Conservation (phyloP, 1,140 invertebrate genomes). For the Megathymus violae region DNA sequence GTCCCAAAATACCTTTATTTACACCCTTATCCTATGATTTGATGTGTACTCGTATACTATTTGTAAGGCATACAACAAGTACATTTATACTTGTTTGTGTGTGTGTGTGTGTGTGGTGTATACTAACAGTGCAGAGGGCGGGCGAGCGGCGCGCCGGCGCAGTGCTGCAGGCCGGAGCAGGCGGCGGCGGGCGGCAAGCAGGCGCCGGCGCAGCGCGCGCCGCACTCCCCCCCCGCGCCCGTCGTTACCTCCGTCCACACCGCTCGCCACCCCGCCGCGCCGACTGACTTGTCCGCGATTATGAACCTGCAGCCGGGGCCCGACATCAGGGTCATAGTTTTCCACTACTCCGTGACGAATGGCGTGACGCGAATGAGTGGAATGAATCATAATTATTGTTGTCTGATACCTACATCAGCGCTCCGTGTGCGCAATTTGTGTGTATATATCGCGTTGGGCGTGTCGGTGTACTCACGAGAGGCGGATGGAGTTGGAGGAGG, state of each 20-base stretch:
- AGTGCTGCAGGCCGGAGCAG: constrained; percentile 73
- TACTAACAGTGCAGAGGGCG: constrained; percentile 72
- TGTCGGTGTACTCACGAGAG: constrained; percentile 86
- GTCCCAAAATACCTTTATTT: too few relatives aligned
- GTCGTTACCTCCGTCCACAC: constrained; percentile 94
- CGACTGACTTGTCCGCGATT: constrained; percentile 87
- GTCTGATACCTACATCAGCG: too few relatives aligned
- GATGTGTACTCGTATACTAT: too few relatives aligned
- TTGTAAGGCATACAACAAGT: too few relatives aligned
- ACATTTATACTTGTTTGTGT: too few relatives aligned
- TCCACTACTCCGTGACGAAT: too few relatives aligned
- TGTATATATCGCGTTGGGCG: too few relatives aligned
- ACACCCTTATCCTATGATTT: too few relatives aligned
- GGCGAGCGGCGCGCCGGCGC: constrained; percentile 51
- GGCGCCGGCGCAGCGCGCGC: constrained; percentile 58
- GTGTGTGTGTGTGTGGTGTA: constrained; percentile 33
- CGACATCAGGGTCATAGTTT: too few relatives aligned
- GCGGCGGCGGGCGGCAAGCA: constrained; percentile 67
- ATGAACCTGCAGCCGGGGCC: constrained; percentile 84
- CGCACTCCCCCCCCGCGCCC: constrained; percentile 92
- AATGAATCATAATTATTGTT: too few relatives aligned
- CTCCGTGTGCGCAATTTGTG: too few relatives aligned
- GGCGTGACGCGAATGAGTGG: too few relatives aligned
- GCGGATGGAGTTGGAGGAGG: constrained; percentile 91
- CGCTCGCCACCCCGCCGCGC: constrained; percentile 90